These are phyloP conservation scores for Amiota minor DNA, from an alignment of 2,888 invertebrate genomes.

Conservation along the genomic window DNA sequence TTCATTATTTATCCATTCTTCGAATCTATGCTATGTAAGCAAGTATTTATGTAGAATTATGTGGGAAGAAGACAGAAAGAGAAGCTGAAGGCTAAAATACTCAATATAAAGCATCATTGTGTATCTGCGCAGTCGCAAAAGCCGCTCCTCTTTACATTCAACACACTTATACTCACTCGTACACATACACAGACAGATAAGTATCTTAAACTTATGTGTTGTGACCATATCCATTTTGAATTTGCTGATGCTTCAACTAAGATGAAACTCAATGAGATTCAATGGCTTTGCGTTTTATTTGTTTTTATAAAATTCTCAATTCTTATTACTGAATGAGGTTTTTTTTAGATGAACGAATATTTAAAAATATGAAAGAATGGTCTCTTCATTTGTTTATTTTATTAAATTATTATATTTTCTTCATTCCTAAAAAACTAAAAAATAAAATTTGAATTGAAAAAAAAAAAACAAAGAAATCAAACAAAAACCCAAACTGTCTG, in stretches of 20 bases:
- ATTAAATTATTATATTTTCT: not conserved
- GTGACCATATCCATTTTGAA: not conserved
- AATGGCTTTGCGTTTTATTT: too few relatives aligned
- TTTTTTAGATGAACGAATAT: too few relatives aligned
- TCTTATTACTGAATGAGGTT: too few relatives aligned
- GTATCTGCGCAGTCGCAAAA: too few relatives aligned
- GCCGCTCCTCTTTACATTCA: not conserved
- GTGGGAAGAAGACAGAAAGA: not conserved
- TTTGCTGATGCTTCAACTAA: not conserved
- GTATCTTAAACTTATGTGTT: not conserved
- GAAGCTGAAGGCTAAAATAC: too few relatives aligned
- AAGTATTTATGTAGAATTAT: not conserved
- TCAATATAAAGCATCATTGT: too few relatives aligned
- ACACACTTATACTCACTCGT: not conserved
- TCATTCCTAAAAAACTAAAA: not conserved
- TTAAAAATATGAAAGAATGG: not conserved
- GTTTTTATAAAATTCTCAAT: too few relatives aligned
- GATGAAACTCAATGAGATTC: too few relatives aligned
- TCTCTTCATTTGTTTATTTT: constrained; percentile 3
- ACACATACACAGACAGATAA: not conserved
- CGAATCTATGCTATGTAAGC: too few relatives aligned
- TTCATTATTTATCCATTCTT: not conserved
- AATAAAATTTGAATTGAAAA: too few relatives aligned
- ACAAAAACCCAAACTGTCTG: constrained; percentile 29
- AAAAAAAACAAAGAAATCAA: too few relatives aligned